These are phyloP conservation scores for Decapterus maruadsi DNA, from an alignment of 2,797 vertebrate species.

Conservation along the genomic window DNA sequence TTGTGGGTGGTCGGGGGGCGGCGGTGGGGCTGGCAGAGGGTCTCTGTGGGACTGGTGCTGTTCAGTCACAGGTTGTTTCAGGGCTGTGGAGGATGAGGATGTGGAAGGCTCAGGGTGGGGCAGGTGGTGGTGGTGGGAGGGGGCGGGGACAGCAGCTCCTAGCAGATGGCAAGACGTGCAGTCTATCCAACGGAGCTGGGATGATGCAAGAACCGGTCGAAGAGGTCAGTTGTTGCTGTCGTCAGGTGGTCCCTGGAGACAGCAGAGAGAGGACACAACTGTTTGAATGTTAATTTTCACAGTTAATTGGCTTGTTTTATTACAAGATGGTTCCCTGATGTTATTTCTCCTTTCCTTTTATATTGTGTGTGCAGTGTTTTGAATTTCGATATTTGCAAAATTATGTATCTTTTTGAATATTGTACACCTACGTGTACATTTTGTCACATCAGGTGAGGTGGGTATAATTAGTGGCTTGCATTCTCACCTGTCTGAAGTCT, in stretches of 20 bases:
- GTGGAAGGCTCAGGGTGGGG: not conserved
- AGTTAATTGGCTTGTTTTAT: no score
- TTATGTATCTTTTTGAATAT: no score
- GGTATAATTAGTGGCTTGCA: no score
- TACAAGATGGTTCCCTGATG: no score
- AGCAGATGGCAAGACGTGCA: not conserved
- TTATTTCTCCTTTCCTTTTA: no score
- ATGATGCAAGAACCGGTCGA: constrained; percentile 47
- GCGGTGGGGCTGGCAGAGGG: not conserved
- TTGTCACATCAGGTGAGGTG: no score
- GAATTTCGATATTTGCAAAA: no score
- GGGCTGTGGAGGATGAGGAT: constrained; percentile 1
- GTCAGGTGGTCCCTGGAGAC: constrained; percentile 73
- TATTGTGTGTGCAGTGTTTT: no score
- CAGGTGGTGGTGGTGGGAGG: not conserved
- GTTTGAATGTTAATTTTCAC: no score
- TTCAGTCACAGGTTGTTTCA: not conserved
- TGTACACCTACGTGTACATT: no score
- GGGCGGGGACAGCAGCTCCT: not conserved
- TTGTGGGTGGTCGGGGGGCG: not conserved
- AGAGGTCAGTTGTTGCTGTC: constrained; percentile 26
- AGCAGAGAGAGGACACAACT: not conserved
- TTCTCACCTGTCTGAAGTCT: no score
- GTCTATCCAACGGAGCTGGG: constrained; percentile 52
- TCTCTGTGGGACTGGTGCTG: not conserved